Evolutionary conservation across 2,113 vertebrate genomes (phyloP).

Genomic region (Fukomys damarensis): DNA sequence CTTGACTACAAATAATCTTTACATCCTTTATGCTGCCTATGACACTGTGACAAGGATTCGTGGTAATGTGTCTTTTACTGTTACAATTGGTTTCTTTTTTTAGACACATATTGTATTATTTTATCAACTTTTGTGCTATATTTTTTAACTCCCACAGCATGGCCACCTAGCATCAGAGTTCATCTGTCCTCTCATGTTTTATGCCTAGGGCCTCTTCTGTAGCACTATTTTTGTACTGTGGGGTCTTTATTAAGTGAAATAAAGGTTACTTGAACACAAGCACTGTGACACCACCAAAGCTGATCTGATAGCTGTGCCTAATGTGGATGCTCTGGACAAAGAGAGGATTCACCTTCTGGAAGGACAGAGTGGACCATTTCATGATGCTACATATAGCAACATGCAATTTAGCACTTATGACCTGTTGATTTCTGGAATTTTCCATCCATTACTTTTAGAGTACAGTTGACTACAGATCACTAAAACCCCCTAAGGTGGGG

Average conservation of each 20-base stretch:
- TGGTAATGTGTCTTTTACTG: not conserved
- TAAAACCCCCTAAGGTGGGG: not conserved
- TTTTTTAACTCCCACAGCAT: not conserved
- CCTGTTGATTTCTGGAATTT: slow-evolving; percentile 4
- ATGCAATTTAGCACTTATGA: not conserved
- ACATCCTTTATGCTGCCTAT: not conserved
- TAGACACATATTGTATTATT: not conserved
- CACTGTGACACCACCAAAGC: not conserved
- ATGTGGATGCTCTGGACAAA: not conserved
- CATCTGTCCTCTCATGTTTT: not conserved
- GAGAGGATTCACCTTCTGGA: not conserved
- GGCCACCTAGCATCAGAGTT: not conserved
- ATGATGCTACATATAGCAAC: not conserved
- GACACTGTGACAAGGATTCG: not conserved
- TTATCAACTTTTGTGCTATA: not conserved
- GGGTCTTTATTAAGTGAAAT: not conserved
- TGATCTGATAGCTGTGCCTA: not conserved
- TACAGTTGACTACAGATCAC: not conserved
- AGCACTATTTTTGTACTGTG: not conserved
- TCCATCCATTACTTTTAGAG: not conserved
- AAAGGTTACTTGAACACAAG: not conserved
- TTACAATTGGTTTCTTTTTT: not conserved
- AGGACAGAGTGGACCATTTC: not conserved
- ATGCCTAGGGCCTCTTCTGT: no score
- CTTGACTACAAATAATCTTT: not conserved